phyloP scores from a whole-genome alignment of 2,888 invertebrate genomes.

The Criorhina ranunculi region DNA sequence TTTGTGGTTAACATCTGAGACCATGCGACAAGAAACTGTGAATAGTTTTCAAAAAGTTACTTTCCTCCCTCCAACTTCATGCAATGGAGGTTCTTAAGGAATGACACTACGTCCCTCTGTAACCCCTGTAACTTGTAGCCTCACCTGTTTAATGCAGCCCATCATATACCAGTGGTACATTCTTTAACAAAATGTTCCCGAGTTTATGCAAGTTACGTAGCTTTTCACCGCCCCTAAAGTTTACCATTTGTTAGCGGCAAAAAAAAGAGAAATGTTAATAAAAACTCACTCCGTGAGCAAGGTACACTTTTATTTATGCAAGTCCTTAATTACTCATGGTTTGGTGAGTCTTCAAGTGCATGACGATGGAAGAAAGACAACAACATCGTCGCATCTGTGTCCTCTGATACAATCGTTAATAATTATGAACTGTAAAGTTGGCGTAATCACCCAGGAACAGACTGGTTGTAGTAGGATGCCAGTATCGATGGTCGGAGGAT shows the following conservation, averaged over 20 bases:
- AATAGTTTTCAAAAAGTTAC: slow-evolving; percentile 26
- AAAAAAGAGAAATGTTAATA: too few species aligned
- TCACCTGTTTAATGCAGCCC: too few species aligned
- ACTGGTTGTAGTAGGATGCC: too few species aligned
- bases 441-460: background rate
- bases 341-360: slow-evolving; percentile 16
- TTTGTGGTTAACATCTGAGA: slow-evolving; percentile 48
- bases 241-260: too few species aligned
- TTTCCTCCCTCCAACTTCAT: background rate
- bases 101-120: background rate
- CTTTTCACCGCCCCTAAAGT: too few species aligned
- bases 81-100: background rate
- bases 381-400: slow-evolving; percentile 32
- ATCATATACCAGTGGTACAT: too few species aligned
- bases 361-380: slow-evolving; percentile 12
- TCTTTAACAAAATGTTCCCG: too few species aligned
- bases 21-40: background rate
- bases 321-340: slow-evolving; percentile 48
- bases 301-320: slow-evolving; percentile 14
- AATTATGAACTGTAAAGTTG: slow-evolving; percentile 12
- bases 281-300: background rate
- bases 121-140: too few species aligned
- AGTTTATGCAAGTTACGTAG: too few species aligned
- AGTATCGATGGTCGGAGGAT: background rate
- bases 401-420: slow-evolving; percentile 21